Evolutionary conservation across 2,888 invertebrate species (phyloP), one percentile per base, ranked within the genome.

Genomic region (Chalcis sispes): DNA sequence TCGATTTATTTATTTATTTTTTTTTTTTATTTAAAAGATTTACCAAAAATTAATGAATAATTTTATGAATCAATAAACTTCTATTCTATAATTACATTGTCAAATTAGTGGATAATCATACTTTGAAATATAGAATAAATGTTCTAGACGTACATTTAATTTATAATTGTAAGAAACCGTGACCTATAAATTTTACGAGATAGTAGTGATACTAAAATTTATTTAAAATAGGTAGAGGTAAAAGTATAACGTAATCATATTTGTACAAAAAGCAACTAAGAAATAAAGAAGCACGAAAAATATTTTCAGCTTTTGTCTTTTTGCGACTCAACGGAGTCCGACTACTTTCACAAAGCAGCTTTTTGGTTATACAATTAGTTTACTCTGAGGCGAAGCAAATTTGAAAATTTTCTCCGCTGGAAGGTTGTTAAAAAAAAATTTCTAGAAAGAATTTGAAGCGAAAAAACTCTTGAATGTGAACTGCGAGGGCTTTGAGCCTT

Each of bases 301-400:
- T 7, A 36, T 56, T 8, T 64, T 15, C 13, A n/a, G n/a, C 18
- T 61, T 27, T 7, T 42, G 0, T 27, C 18, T 61, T 25, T 46
- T 61, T 59, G 7, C 29, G 15, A 18, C 10, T 61, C 15, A 25
- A 8, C 18, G 40, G 10, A 13, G 10, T 25, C 23, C n/a, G n/a
- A n/a, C 5, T 1, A 25, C n/a, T 18, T 20, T 64, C 0, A 3
- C 13, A 58, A 69, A 18, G 54, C 40, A 2, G 52, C 46, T 32
- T 58, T 46, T 46, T 20, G 32, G 18, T 46, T n/a, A 23, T 25
- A 20, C 27, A 62, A 54, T 64, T 54, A 23, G 29, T 71, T 46
- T 42, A 61, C 7, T 15, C 29, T 36, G 0, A 5, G 20, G 54
- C n/a, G 20, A 56, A 54, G 29, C 23, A 54, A 54, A 64, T 54